Evolutionary conservation across 2,888 invertebrate genomes (phyloP), one percentile per base, ranked within the genome.

Genomic region (Electrophaes corylata): DNA sequence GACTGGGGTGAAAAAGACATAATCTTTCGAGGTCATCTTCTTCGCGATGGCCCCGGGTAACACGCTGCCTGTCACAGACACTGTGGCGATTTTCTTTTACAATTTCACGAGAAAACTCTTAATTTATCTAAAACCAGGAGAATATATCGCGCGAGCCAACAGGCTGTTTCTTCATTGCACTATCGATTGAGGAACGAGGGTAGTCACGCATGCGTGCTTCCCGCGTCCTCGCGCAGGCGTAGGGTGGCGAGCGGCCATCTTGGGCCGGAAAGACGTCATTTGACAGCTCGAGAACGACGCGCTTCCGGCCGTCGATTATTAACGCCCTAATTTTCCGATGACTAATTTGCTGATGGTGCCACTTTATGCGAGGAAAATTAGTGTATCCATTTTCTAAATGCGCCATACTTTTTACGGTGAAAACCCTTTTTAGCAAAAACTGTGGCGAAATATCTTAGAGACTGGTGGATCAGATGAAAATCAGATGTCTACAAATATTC

Each of bases 1-100:
- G 56, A 94, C 87, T 37, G 93, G 93, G 58, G 92, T 84, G 67
- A 94, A 93, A 69, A 93, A 90, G 0, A 93, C 94, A 66, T n/a
- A n/a, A n/a, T 94, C 94, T 65, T 91, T 81, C 0, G 83, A 77
- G 48, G 79, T 92, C 67, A 93, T 93, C 86, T 88, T 91, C 86
- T 86, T 86, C 8, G 80, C 85, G 79, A 91, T 88, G 60, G 86
- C 88, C 46, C 88, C 90, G 6, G 84, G 88, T 10, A 90, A 71
- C 2, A 89, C 85, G 79, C 89, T 89, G 69, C 87, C 88, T 67
- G 86, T 81, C 57, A 90, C 85, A 76, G 91, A 91, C 91, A 91
- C 90, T 75, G 81, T 91, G 87, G 68, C 75, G 75, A 64, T 65
- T 85, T 76, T 49, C 44, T 60, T 66, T 68, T 71, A 76, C 81